Conservation (phyloP, 2,797 vertebrate species). For the Sphenopsis melanotis region DNA sequence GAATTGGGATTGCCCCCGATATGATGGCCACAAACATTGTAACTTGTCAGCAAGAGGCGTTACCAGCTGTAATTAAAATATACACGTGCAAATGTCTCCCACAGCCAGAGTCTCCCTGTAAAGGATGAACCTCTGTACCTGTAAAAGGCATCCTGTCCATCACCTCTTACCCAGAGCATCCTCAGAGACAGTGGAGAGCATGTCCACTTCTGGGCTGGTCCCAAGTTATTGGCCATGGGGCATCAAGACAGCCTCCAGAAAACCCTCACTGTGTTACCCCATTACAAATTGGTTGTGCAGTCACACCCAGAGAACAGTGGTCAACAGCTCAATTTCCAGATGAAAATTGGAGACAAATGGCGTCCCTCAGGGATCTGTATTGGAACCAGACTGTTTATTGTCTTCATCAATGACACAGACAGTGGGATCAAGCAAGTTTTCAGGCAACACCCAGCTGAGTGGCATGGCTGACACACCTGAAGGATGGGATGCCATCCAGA, state of each 20-base stretch:
- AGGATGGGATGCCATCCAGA: background rate
- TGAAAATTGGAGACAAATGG: fast-evolving
- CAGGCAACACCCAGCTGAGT: background rate
- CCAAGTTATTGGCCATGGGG: fast-evolving
- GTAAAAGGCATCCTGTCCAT: background rate
- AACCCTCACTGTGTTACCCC: background rate
- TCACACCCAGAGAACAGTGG: background rate
- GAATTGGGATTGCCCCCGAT: background rate
- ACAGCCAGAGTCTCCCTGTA: background rate
- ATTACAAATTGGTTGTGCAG: background rate
- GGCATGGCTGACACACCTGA: background rate
- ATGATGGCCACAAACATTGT: background rate
- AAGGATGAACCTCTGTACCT: background rate
- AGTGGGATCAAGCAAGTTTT: background rate
- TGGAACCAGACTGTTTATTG: background rate
- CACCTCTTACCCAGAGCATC: fast-evolving
- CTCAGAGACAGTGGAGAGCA: background rate
- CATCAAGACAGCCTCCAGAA: background rate
- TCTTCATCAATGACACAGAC: background rate
- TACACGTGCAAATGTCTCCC: background rate
- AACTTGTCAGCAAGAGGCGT: fast-evolving
- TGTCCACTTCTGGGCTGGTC: background rate
- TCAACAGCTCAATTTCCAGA: background rate
- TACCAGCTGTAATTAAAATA: background rate
- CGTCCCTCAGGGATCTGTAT: fast-evolving